Evolutionary conservation across 2,888 invertebrate genomes (phyloP), one percentile per base, ranked within the genome.

Genomic region (Glyphotaelius pellucidus): DNA sequence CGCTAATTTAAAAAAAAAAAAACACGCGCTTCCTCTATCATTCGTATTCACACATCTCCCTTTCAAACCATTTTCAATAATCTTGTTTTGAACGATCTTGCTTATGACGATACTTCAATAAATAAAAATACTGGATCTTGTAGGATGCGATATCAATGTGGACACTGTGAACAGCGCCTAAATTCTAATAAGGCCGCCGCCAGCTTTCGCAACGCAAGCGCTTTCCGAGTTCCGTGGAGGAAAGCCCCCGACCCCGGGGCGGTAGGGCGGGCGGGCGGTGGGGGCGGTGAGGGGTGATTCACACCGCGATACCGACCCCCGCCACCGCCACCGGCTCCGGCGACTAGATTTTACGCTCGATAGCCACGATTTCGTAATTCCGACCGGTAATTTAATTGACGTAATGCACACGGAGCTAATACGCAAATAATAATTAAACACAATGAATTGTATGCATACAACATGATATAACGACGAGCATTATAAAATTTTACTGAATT

Each of bases 101-200:
- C n/a, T n/a, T 32, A 32, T 32, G 32, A 32, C 2, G 3, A 32
- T 3, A 38, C 38, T 0, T 38, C 38, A 38, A 38, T 38, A 52
- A 52, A 52, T 52, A 67, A 67, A 4, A 67, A 67, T 5, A 67
- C 19, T 3, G 7, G 52, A 19, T 25, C 52, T 25, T 9, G 2
- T n/a, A 67, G 25, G 25, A 7, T 67, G 67, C 25, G 9, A 5
- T 25, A 67, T 7, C 25, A 67, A 67, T 42, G 15, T 47, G 47
- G 9, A 47, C 42, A 42, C 42, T 67, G 67, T 67, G 67, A 67
- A 67, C 67, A 25, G n/a, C 9, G 67, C 67, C 67, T 86, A 86
- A 47, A 38, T 86, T 86, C 47, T 86, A 86, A 86, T 86, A 86
- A 86, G 38, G 86, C 42, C 42, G 47, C 30, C 42, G n/a, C 42